Conservation (phyloP, 53 echinoderm and acorn worm species). For the Henricia sp. region DNA sequence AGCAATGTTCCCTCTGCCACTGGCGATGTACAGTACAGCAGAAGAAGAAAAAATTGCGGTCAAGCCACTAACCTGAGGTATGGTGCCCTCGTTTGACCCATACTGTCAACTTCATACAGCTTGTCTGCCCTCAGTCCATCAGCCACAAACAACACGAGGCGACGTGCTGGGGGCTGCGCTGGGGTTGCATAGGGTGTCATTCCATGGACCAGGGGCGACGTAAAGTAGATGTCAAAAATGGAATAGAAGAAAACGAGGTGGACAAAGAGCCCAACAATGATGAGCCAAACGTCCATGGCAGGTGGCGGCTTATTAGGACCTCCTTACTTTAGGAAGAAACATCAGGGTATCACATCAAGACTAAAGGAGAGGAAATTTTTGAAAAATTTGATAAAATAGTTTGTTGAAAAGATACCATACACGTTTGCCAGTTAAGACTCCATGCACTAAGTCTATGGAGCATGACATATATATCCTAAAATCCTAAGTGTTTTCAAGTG, state of each 20-base stretch:
- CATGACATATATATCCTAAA: too few relatives aligned
- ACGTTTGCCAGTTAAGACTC: too few relatives aligned
- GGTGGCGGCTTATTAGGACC: too few relatives aligned
- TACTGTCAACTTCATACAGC: constrained; percentile 74
- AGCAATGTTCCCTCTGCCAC: too few relatives aligned
- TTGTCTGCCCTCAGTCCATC: constrained; percentile 98
- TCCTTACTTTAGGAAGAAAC: too few relatives aligned
- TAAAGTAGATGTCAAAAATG: constrained; percentile 99
- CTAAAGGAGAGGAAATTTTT: too few relatives aligned
- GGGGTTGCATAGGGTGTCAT: constrained; percentile 83
- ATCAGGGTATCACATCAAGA: too few relatives aligned
- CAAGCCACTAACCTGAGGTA: constrained; percentile 75
- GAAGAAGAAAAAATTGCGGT: background rate
- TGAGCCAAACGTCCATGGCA: constrained; percentile 88
- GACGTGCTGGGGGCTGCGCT: constrained; percentile 83
- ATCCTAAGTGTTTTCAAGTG: too few relatives aligned
- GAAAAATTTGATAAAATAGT: too few relatives aligned
- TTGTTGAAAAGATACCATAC: too few relatives aligned
- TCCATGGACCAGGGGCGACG: constrained; percentile 97
- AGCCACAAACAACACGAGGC: constrained; percentile 94
- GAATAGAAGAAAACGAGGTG: constrained; percentile 92
- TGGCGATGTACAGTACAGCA: too few relatives aligned
- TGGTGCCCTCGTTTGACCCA: constrained; percentile 80
- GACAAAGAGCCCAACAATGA: constrained; percentile 78
- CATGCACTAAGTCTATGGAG: too few relatives aligned